phyloP scores from a whole-genome alignment of 2,113 vertebrate genomes.

The Lagopus leucura region DNA sequence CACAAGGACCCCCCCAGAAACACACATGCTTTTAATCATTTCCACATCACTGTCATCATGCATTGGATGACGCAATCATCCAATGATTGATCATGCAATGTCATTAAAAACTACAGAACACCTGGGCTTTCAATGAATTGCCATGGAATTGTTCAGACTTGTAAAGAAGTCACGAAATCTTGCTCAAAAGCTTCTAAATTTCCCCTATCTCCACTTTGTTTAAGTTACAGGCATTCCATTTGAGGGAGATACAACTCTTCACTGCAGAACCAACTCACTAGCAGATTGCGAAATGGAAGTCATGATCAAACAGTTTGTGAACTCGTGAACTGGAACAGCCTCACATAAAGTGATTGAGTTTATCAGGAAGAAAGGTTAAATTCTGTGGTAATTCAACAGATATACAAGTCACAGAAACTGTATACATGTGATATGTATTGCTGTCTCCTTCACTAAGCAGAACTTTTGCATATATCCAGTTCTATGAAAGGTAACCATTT shows the following conservation, averaged over 20 bases:
- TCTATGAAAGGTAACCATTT: neutral
- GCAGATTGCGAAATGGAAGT: neutral
- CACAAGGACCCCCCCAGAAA: constrained; percentile 49
- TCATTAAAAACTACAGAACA: neutral
- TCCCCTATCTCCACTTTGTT: neutral
- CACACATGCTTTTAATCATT: neutral
- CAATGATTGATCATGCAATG: no score
- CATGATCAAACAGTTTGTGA: neutral
- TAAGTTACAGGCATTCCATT: neutral
- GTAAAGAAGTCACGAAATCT: neutral
- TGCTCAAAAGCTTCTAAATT: neutral
- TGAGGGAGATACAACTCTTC: neutral
- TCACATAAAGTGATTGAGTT: neutral
- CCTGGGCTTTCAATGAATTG: neutral
- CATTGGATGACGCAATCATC: no score
- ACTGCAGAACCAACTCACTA: neutral
- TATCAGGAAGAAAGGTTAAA: neutral
- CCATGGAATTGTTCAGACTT: neutral
- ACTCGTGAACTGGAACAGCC: neutral
- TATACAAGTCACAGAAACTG: neutral
- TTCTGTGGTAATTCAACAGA: neutral
- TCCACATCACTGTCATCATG: neutral
- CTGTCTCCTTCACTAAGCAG: neutral
- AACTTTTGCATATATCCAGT: neutral
- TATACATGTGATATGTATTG: neutral